These are phyloP conservation scores for Miniopterus natalensis DNA, from an alignment of 2,113 vertebrate genomes.

Conservation along the genomic window DNA sequence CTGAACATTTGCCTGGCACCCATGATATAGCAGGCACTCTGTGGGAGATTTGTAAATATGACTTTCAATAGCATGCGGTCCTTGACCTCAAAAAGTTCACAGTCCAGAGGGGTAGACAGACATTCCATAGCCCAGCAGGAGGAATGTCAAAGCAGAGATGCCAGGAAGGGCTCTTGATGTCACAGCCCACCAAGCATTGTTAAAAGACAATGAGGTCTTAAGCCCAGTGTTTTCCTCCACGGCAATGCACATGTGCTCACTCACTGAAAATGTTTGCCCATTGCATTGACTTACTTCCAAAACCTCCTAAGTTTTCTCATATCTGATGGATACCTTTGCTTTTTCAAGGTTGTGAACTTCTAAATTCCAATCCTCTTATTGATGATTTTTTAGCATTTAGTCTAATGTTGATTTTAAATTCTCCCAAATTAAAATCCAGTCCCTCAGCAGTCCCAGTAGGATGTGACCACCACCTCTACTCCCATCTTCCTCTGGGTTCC, in stretches of 20 bases:
- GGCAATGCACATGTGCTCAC: not conserved
- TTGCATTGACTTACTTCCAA: not conserved
- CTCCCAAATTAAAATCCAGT: not conserved
- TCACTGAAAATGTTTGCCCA: not conserved
- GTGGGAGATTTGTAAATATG: not conserved
- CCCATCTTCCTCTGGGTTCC: not conserved
- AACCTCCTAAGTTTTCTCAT: not conserved
- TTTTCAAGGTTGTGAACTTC: not conserved
- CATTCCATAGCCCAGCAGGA: not conserved
- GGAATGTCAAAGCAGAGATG: not conserved
- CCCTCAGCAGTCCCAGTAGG: not conserved
- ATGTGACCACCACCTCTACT: not conserved
- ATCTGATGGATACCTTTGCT: not conserved
- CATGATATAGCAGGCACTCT: not conserved
- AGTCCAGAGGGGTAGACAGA: not conserved
- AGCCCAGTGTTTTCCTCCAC: not conserved
- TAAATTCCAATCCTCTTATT: not conserved
- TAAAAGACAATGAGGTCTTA: not conserved
- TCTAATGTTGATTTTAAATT: not conserved
- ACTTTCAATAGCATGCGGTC: not conserved
- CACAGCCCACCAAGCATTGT: not conserved
- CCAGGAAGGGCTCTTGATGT: not conserved
- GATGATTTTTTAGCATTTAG: not conserved
- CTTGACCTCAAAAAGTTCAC: not conserved
- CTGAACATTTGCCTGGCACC: not conserved